Conservation (phyloP, 2,888 invertebrate genomes). For the Ochropleura leucogaster region DNA sequence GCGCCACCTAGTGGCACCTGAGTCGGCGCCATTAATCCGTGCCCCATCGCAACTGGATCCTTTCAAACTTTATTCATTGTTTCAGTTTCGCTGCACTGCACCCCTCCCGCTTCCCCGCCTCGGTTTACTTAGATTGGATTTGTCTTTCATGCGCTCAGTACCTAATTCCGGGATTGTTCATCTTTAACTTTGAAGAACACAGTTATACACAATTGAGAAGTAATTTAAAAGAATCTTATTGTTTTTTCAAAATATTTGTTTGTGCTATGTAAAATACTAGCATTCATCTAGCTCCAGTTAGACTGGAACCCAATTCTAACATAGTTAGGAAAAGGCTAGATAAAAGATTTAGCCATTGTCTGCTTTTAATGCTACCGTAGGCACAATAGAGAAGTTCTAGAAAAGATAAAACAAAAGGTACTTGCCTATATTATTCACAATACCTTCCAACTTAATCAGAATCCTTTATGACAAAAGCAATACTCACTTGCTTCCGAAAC, state of each 20-base stretch:
- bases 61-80: slow-evolving; percentile 87
- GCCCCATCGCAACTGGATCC: slow-evolving; percentile 75
- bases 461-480: slow-evolving; percentile 38
- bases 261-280: too few species aligned
- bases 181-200: slow-evolving; percentile 43
- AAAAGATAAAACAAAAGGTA: neutral
- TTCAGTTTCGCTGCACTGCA: slow-evolving; percentile 80
- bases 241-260: too few species aligned
- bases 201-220: neutral
- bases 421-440: neutral
- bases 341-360: neutral
- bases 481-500: slow-evolving; percentile 38
- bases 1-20: slow-evolving; percentile 78
- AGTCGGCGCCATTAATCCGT: slow-evolving; percentile 78
- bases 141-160: slow-evolving; percentile 74
- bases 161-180: slow-evolving; percentile 69
- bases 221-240: neutral
- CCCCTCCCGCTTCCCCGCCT: slow-evolving; percentile 49
- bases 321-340: neutral
- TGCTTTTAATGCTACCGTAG: neutral
- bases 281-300: too few species aligned
- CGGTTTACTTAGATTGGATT: slow-evolving; percentile 81
- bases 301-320: neutral
- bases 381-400: neutral
- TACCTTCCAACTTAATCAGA: slow-evolving; percentile 12